Percentiles rank a stretch among this genome's conserved stretches.
Conservation (phyloP, 2,113 vertebrate species). For the Raja brachyura region DNA sequence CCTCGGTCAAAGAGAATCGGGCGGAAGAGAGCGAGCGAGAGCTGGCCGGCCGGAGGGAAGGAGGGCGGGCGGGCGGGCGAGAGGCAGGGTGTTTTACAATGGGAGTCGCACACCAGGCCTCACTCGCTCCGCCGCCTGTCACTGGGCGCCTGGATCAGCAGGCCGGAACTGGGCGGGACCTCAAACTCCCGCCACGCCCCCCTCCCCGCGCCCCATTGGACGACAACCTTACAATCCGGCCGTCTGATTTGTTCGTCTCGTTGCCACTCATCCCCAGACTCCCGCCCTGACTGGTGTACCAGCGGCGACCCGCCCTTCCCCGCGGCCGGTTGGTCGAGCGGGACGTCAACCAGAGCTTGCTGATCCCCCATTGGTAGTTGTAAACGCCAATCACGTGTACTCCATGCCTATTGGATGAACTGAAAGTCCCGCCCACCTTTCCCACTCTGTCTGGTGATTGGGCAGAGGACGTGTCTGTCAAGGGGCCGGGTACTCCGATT, state of each 20-base stretch:
- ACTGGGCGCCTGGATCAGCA: slow-evolving; percentile 34
- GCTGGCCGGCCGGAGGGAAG: too few species aligned
- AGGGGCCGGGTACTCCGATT: background rate
- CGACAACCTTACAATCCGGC: background rate
- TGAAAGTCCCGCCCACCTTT: too few species aligned
- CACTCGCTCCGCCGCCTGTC: background rate
- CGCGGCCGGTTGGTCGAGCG: background rate
- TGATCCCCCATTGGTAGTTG: accelerated
- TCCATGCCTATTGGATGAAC: background rate
- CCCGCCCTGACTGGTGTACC: too few species aligned
- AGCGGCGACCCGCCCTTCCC: background rate
- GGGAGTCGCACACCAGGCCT: slow-evolving; percentile 1
- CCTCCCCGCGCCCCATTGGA: background rate
- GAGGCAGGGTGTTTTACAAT: background rate
- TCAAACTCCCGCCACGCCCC: background rate
- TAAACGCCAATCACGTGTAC: accelerated
- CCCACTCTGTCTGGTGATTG: background rate
- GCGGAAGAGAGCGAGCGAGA: background rate
- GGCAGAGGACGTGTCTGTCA: background rate
- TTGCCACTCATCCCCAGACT: background rate
- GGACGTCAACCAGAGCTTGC: accelerated
- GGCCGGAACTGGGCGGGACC: background rate
- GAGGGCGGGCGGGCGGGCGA: background rate
- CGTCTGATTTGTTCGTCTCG: background rate
- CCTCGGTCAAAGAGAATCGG: background rate